Conservation (phyloP, 23 tunicate species). For the Oikopleura vanhoeffeni region DNA sequence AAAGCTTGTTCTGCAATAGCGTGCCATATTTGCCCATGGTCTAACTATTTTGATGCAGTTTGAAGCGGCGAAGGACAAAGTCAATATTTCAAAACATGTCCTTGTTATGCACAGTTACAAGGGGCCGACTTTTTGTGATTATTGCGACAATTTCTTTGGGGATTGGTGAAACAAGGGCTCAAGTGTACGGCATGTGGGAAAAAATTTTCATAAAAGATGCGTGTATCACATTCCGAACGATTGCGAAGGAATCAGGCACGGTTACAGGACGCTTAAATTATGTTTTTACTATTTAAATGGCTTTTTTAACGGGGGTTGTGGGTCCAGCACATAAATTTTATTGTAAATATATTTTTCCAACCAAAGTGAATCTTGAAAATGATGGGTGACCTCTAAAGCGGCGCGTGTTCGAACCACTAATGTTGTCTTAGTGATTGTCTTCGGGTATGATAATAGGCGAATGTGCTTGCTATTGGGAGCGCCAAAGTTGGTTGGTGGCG, state of each 20-base stretch:
- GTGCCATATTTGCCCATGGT: not conserved
- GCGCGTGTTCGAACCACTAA: too few relatives aligned
- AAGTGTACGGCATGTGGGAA: slow-evolving; percentile 27
- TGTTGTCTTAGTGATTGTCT: too few relatives aligned
- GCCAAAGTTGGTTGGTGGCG: too few relatives aligned
- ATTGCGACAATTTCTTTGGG: slow-evolving; percentile 94
- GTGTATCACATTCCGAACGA: slow-evolving; percentile 91
- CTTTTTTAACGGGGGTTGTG: too few relatives aligned
- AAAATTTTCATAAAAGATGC: slow-evolving; percentile 30
- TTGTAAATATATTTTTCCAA: too few relatives aligned
- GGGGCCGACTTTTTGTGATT: slow-evolving; percentile 85
- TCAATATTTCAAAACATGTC: slow-evolving; percentile 57
- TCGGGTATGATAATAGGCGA: too few relatives aligned
- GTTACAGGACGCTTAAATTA: too few relatives aligned
- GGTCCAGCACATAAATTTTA: too few relatives aligned
- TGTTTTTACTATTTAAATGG: too few relatives aligned
- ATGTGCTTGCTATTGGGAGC: too few relatives aligned
- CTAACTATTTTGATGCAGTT: slow-evolving; percentile 28
- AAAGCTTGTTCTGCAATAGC: not conserved
- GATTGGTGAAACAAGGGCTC: slow-evolving; percentile 79
- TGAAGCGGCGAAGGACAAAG: slow-evolving; percentile 46
- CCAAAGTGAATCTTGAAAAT: too few relatives aligned
- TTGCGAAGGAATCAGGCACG: slow-evolving; percentile 22
- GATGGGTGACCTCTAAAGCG: too few relatives aligned
- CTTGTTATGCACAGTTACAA: slow-evolving; percentile 72